Evolutionary conservation across 2,113 vertebrate genomes (phyloP).

Genomic region (Malurus elegans): DNA sequence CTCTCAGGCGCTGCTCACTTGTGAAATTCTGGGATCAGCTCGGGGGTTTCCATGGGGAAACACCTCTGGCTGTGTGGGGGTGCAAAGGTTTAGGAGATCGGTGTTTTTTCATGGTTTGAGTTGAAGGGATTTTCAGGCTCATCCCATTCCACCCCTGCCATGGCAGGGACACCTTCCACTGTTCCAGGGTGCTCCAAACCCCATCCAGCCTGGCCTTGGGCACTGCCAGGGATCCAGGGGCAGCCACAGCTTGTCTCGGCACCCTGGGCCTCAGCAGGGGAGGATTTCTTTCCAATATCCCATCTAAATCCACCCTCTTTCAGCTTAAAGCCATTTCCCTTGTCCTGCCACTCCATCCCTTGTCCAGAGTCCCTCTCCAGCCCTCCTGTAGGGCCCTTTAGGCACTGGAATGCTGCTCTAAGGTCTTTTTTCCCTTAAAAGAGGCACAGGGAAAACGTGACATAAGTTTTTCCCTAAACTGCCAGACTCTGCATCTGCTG

Average conservation of each 20-base stretch:
- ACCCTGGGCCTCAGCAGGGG: neutral
- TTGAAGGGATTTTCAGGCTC: neutral
- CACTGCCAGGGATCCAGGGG: neutral
- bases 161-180: neutral
- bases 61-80: neutral
- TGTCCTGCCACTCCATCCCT: neutral
- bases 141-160: neutral
- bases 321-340: neutral
- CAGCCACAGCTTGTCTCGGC: neutral
- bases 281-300: neutral
- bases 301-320: neutral
- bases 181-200: accelerated
- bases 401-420: neutral
- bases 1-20: neutral
- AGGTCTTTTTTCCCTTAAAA: neutral
- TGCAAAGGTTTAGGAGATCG: neutral
- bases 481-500: conserved; percentile 30
- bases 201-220: accelerated
- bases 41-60: neutral
- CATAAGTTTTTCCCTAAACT: neutral
- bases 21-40: neutral
- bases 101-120: neutral
- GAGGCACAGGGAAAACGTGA: neutral
- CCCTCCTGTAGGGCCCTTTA: neutral
- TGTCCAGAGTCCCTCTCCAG: neutral